Conservation (phyloP, 2,888 invertebrate genomes). For the Slavum lentiscoides region DNA sequence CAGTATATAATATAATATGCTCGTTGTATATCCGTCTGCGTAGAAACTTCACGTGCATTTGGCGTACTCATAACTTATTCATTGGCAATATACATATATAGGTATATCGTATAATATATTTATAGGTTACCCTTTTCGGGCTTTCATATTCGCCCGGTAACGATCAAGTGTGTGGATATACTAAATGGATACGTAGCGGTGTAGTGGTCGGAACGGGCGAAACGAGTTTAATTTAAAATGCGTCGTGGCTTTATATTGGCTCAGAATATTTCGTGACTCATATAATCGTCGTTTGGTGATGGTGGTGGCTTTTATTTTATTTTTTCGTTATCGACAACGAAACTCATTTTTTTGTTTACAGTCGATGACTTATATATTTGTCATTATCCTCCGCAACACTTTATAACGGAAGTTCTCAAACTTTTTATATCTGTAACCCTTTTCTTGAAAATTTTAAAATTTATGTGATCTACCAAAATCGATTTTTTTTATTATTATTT, state of each 20-base stretch:
- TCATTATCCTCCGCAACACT: not conserved
- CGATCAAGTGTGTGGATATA: not conserved
- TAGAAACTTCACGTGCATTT: not conserved
- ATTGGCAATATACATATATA: constrained; percentile 18
- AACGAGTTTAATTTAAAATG: constrained; percentile 44
- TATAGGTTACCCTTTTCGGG: not conserved
- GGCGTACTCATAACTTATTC: constrained; percentile 31
- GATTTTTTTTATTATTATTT: too few species aligned
- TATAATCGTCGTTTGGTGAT: not conserved
- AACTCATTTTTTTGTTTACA: constrained; percentile 18
- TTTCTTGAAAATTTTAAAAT: too few species aligned
- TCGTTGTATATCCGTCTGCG: too few species aligned
- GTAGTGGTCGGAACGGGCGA: not conserved
- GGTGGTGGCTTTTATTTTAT: not conserved
- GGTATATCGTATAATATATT: not conserved
- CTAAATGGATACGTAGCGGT: too few species aligned
- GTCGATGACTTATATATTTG: not conserved
- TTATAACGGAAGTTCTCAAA: too few species aligned
- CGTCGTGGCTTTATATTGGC: constrained; percentile 32
- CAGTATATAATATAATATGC: too few species aligned
- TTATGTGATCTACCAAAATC: too few species aligned
- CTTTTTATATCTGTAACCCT: too few species aligned
- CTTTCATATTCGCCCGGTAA: constrained; percentile 5
- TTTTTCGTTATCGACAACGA: constrained; percentile 5
- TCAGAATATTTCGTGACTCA: constrained; percentile 17